phyloP scores from a whole-genome alignment of 1,140 invertebrate genomes.

The Drosophila grimshawi region DNA sequence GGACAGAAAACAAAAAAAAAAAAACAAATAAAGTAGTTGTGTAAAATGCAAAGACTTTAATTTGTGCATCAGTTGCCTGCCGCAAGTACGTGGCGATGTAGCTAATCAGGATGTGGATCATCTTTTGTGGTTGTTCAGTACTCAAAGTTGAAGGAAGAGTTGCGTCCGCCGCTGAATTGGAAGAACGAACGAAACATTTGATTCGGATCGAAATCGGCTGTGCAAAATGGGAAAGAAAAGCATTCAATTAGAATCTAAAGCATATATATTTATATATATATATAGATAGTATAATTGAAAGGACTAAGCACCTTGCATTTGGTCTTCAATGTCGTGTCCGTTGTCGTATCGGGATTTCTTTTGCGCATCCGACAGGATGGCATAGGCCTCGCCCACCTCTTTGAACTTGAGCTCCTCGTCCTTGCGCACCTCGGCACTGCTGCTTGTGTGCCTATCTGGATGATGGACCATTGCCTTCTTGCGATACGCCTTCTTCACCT shows the following conservation, averaged over 20 bases:
- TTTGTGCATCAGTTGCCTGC: slow-evolving; percentile 20
- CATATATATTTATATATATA: too few relatives aligned
- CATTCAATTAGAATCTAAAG: not conserved
- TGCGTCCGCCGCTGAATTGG: slow-evolving; percentile 65
- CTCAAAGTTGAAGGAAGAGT: slow-evolving; percentile 74
- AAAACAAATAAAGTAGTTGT: slow-evolving; percentile 14
- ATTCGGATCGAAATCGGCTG: slow-evolving; percentile 80
- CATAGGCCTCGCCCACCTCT: slow-evolving; percentile 98
- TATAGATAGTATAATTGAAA: not conserved
- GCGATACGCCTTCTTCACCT: slow-evolving; percentile 98
- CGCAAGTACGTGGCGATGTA: not conserved
- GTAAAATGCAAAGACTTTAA: slow-evolving; percentile 37
- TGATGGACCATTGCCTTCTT: slow-evolving; percentile 94
- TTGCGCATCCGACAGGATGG: slow-evolving; percentile 95
- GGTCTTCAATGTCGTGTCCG: slow-evolving; percentile 94
- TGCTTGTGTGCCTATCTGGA: slow-evolving; percentile 96
- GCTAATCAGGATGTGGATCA: not conserved
- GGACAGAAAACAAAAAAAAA: slow-evolving; percentile 2
- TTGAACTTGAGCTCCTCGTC: slow-evolving; percentile 98
- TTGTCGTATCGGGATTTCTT: slow-evolving; percentile 96
- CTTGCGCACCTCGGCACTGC: slow-evolving; percentile 92
- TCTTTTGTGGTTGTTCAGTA: slow-evolving; percentile 50
- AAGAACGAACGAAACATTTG: slow-evolving; percentile 84
- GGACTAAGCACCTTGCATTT: slow-evolving; percentile 64
- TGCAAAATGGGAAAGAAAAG: slow-evolving; percentile 1